Evolutionary conservation across 2,888 invertebrate genomes (phyloP), one percentile per base, ranked within the genome.

Genomic region (Drosophila nigritarsus): DNA sequence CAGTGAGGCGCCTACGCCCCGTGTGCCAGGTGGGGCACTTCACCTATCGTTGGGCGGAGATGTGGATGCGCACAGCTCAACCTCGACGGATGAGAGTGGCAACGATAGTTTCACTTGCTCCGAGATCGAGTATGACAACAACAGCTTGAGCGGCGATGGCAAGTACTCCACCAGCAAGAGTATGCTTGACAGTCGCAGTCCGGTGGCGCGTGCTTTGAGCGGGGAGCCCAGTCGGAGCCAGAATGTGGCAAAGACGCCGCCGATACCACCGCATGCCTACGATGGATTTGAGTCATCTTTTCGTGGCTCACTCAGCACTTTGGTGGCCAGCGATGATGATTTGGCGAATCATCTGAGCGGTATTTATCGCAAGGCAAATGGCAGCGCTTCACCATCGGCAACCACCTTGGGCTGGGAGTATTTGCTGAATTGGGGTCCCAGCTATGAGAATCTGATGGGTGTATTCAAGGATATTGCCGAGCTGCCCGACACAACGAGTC

Each of bases 51-150:
- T 96, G 83, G 94, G 96, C 82, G 91, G 91, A 0, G 91, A 96
- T 84, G 94, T 96, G 27, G 95, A 96, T 83, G 94, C 95, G 53
- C 95, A 96, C 87, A 96, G 97, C 87, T 97, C 97, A 13, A 96
- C 96, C 0, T 97, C 97, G 11, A 97, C 98, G 13, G 97, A 98
- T 87, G 98, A 98, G 92, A 98, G 98, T 93, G 97, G 96, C 92
- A 98, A 99, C 93, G 99, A 99, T 92, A 98, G 98, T 85, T 99
- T 99, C 94, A 99, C 99, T 15, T 99, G 99, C 94, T 99, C 99
- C 0, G 99, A 99, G 94, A 98, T 98, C 91, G 99, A 99, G 93
- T 98, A 98, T 92, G 98, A 98, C 90, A 98, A 98, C 91, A 97
- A 97, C 89, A 97, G 97, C 88, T 94, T 97, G 75, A 96, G 95